Percentiles rank a stretch among this genome's conserved stretches.
Conservation (phyloP, 1,140 invertebrate genomes). For the Drosophila nikananu region DNA sequence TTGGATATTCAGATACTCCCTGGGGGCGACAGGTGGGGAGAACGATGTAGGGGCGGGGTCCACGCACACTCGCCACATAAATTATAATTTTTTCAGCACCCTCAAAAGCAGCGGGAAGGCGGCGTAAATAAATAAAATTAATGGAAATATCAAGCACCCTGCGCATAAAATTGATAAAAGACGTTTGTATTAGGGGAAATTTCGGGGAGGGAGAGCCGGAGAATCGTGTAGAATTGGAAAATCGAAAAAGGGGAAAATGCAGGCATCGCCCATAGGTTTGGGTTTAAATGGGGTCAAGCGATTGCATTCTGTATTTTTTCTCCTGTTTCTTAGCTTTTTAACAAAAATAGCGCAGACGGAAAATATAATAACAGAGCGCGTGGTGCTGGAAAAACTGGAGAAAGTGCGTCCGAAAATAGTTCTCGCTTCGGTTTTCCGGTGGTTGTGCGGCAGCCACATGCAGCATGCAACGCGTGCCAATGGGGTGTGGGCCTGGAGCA, state of each 20-base stretch:
- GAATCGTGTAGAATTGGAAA: background rate
- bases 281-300: slow-evolving; percentile 80
- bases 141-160: slow-evolving; percentile 62
- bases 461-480: slow-evolving; percentile 12
- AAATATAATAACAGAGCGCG: slow-evolving; percentile 63
- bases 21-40: slow-evolving; percentile 34
- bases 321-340: slow-evolving; percentile 32
- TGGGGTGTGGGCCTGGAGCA: slow-evolving; percentile 8
- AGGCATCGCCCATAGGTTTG: slow-evolving; percentile 36
- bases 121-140: slow-evolving; percentile 73
- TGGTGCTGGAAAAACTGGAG: slow-evolving; percentile 27
- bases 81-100: slow-evolving; percentile 68
- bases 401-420: slow-evolving; percentile 53
- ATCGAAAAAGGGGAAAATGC: slow-evolving; percentile 21
- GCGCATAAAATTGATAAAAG: slow-evolving; percentile 68
- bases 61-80: slow-evolving; percentile 68
- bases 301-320: slow-evolving; percentile 57
- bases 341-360: slow-evolving; percentile 72
- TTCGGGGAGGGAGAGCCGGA: background rate
- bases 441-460: slow-evolving; percentile 22
- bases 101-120: slow-evolving; percentile 32
- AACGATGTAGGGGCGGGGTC: background rate
- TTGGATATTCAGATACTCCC: slow-evolving; percentile 51
- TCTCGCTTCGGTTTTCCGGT: slow-evolving; percentile 47
- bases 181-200: slow-evolving; percentile 39